phyloP scores from a whole-genome alignment of 2,113 vertebrate genomes.

The Callipepla squamata region DNA sequence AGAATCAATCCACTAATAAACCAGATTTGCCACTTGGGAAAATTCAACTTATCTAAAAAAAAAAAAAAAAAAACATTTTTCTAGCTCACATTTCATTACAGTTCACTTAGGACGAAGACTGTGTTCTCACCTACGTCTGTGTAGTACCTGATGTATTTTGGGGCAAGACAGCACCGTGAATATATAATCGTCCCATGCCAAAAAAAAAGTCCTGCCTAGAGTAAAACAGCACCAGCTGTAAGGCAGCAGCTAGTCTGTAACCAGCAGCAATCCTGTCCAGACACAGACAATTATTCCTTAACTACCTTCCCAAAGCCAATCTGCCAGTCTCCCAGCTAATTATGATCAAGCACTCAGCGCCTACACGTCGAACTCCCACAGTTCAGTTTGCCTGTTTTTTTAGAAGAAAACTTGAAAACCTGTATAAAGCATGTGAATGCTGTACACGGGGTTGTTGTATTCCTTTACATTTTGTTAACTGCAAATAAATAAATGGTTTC shows the following conservation, averaged over 20 bases:
- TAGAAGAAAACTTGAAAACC: not conserved
- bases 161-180: not conserved
- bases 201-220: not conserved
- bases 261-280: conserved; percentile 29
- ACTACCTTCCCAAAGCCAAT: conserved; percentile 37
- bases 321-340: conserved; percentile 46
- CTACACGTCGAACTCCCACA: conserved; percentile 10
- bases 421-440: not conserved
- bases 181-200: not conserved
- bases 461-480: not conserved
- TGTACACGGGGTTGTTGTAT: not conserved
- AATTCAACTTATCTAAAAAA: not conserved
- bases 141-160: not conserved
- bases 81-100: not conserved
- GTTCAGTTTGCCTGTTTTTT: not conserved
- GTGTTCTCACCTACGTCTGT: not conserved
- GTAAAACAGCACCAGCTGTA: not conserved
- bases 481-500: not conserved
- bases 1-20: not conserved
- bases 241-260: not conserved
- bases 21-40: not conserved
- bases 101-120: not conserved
- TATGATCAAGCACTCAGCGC: not conserved
- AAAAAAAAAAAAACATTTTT: not conserved
- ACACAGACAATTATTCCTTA: conserved; percentile 43